These are phyloP conservation scores for Mustelus asterias DNA, from an alignment of 2,113 vertebrate genomes.

Conservation along the genomic window DNA sequence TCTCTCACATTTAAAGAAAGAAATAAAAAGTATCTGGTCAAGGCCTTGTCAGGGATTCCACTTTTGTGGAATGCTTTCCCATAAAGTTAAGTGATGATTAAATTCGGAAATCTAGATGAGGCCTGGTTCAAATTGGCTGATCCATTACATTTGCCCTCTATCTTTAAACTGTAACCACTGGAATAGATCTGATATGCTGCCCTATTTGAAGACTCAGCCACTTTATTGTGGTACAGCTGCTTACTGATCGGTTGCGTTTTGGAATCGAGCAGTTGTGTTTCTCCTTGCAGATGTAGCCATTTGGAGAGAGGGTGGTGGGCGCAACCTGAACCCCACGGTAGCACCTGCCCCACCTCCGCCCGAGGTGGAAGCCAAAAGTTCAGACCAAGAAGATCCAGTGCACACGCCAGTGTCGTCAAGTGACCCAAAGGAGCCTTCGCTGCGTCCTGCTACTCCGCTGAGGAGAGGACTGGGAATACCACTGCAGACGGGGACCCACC, in stretches of 20 bases:
- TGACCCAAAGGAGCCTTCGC: conserved; percentile 81
- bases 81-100: neutral
- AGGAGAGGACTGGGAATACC: conserved; percentile 63
- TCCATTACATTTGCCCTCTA: neutral
- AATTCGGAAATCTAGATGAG: neutral
- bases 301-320: conserved; percentile 99
- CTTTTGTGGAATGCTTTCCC: neutral
- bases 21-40: neutral
- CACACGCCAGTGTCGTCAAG: conserved; percentile 60
- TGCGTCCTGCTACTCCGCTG: conserved; percentile 77
- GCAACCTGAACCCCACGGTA: conserved; percentile 80
- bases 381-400: conserved; percentile 66
- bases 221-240: neutral
- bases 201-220: neutral
- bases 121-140: neutral
- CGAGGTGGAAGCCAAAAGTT: conserved; percentile 78
- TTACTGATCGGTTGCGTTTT: no score
- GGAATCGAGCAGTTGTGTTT: neutral
- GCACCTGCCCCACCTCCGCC: conserved; percentile 74
- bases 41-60: neutral
- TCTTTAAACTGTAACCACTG: neutral
- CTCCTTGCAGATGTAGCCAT: conserved; percentile 84
- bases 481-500: conserved; percentile 71
- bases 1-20: neutral
- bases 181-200: neutral